Conservation (phyloP, 2,113 vertebrate genomes). For the Eclectus roratus region DNA sequence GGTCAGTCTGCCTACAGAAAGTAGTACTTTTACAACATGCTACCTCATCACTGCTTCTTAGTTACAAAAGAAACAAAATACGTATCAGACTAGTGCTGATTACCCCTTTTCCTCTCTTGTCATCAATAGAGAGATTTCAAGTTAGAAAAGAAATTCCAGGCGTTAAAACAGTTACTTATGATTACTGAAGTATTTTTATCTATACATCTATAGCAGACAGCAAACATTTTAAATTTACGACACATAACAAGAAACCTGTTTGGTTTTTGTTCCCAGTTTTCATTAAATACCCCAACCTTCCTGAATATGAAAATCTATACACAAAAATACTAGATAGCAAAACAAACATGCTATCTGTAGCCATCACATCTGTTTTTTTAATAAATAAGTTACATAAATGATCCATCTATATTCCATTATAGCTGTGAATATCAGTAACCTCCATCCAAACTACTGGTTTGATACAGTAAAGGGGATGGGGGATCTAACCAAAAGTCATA, state of each 20-base stretch:
- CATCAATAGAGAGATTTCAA: neutral
- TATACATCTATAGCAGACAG: neutral
- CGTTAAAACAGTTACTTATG: neutral
- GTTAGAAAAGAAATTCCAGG: neutral
- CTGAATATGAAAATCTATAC: neutral
- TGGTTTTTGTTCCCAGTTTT: neutral
- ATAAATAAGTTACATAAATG: neutral
- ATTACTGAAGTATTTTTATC: neutral
- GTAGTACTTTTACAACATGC: neutral
- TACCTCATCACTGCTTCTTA: neutral
- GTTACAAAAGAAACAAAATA: neutral
- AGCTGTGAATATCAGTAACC: neutral
- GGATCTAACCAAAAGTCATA: neutral
- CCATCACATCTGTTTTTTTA: neutral
- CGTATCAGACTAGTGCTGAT: neutral
- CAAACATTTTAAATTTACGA: neutral
- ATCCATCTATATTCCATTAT: neutral
- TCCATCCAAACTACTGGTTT: neutral
- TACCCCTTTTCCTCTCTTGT: neutral
- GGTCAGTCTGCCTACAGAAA: neutral
- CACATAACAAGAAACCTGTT: neutral
- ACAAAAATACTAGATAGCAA: neutral
- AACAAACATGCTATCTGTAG: neutral
- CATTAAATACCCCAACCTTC: neutral
- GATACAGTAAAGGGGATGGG: neutral